Evolutionary conservation across 2,888 invertebrate genomes (phyloP).

Genomic region (Sinodicranocentrus sp.): DNA sequence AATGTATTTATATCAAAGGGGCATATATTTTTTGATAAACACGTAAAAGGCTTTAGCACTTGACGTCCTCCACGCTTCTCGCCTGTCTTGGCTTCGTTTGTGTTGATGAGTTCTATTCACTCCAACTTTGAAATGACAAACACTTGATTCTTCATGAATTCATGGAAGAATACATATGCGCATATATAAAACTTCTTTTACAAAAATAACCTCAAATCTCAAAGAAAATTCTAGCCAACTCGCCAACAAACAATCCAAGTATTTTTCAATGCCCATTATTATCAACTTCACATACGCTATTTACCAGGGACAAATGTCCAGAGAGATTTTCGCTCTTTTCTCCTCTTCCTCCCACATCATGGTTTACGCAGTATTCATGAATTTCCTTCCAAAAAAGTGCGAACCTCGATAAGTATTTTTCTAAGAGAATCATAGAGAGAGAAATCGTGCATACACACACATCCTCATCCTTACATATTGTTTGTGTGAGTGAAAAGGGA

Average conservation of each 20-base stretch:
- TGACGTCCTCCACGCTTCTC: too few species aligned
- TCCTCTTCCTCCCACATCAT: slow-evolving; percentile 4
- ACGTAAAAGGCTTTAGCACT: too few species aligned
- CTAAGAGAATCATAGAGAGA: background rate
- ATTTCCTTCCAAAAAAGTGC: slow-evolving; percentile 1
- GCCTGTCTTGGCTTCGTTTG: slow-evolving; percentile 11
- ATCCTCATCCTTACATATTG: slow-evolving; percentile 17
- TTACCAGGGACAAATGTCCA: slow-evolving; percentile 13
- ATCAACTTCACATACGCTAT: background rate
- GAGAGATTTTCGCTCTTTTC: slow-evolving; percentile 21
- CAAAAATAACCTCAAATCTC: background rate
- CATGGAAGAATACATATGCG: slow-evolving; percentile 38
- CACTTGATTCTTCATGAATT: slow-evolving; percentile 44
- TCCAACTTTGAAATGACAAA: slow-evolving; percentile 32
- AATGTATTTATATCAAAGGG: too few species aligned
- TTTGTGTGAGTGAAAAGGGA: slow-evolving; percentile 1
- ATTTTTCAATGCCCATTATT: background rate
- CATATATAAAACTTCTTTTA: slow-evolving; percentile 14
- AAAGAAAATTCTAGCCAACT: background rate
- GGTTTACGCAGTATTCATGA: background rate
- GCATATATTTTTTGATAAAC: too few species aligned
- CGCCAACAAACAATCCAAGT: background rate
- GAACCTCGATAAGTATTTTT: background rate
- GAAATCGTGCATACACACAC: slow-evolving; percentile 2
- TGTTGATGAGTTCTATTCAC: slow-evolving; percentile 55